Base-by-base conservation (phyloP, 2,113 vertebrate species). In the Toxotes chatareus region DNA sequence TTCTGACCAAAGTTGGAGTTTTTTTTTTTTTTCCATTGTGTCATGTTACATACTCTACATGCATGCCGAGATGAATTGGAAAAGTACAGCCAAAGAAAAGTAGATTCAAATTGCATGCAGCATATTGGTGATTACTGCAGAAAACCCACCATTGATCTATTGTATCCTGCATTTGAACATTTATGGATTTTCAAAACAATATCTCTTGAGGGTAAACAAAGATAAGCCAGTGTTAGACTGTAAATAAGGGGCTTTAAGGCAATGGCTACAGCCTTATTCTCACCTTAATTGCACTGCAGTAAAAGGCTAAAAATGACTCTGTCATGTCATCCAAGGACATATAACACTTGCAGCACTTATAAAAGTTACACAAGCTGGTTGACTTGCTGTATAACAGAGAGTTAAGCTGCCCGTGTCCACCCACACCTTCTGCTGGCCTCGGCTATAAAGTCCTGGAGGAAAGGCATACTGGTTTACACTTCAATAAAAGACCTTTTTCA, bases 401-500 rank as follows among this genome's bases (percentile, higher is more conserved):
- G 79, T 71, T 71, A 75, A 70, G 73, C 60, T 62, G 77, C 68
- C 83, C 72, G 44, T 73, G 38, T 81, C 82, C 86, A 75, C 90
- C 89, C 88, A 92, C 84, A 84, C 84, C 76, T 85, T 82, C 86
- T 76, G 70, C 82, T 72, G 83, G 68, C 74, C 76, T 87, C 2
- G 4, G 32, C 73, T 76, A 69, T 87, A 65, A 90, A 92, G 79
- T 74, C 78, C 82, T 70, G 42, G 34, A 79, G 74, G 71, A 88
- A 67, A 79, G 49, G 55, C 86, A 51, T 62, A 49, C 75, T 75
- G 64, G 81, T 87, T 91, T 86, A 91, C 69, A 75, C 87, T 86
- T 89, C 87, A 85, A 80, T 87, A 88, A 92, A 88, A 81, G 17
- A 72, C 75, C 76, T 77, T 90, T 89, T 91, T 90, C 82, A 86